Conservation (phyloP, 30 jellyfish, hydroid and myxozoan species). For the Mastigias papua region DNA sequence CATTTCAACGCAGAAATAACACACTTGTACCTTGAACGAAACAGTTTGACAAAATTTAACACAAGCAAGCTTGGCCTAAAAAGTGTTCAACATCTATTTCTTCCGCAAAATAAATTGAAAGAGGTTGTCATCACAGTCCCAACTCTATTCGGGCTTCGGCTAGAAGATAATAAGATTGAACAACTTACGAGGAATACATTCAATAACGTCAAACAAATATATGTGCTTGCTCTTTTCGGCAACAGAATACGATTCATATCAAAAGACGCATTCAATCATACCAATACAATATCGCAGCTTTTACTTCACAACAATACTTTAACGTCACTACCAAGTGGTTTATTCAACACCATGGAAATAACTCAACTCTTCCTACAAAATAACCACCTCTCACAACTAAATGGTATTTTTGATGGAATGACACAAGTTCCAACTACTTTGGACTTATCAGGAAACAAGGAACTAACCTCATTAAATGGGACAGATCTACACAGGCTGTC, state of each 20-base stretch:
- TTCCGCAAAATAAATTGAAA: not conserved
- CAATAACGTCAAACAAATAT: too few relatives aligned
- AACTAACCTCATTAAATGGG: not conserved
- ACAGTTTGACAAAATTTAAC: not conserved
- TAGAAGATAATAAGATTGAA: not conserved
- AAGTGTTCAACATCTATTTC: not conserved
- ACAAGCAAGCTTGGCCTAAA: not conserved
- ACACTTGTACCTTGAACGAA: not conserved
- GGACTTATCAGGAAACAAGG: constrained; percentile 25
- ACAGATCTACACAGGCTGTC: constrained; percentile 2
- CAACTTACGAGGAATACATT: too few relatives aligned
- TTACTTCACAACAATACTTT: constrained; percentile 28
- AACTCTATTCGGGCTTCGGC: not conserved
- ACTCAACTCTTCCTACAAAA: constrained; percentile 7
- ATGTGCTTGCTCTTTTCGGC: too few relatives aligned
- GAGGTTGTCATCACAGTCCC: not conserved
- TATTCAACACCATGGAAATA: constrained; percentile 25
- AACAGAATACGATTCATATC: too few relatives aligned
- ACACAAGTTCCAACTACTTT: constrained; percentile 17
- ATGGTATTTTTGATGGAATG: constrained; percentile 44
- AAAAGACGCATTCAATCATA: too few relatives aligned
- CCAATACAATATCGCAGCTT: too few relatives aligned
- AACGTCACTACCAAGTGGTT: not conserved
- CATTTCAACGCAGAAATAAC: not conserved
- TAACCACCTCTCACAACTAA: constrained; percentile 2